These are phyloP conservation scores for Diplogasteroides magnus DNA, from an alignment of 1,140 invertebrate species.

Conservation along the genomic window DNA sequence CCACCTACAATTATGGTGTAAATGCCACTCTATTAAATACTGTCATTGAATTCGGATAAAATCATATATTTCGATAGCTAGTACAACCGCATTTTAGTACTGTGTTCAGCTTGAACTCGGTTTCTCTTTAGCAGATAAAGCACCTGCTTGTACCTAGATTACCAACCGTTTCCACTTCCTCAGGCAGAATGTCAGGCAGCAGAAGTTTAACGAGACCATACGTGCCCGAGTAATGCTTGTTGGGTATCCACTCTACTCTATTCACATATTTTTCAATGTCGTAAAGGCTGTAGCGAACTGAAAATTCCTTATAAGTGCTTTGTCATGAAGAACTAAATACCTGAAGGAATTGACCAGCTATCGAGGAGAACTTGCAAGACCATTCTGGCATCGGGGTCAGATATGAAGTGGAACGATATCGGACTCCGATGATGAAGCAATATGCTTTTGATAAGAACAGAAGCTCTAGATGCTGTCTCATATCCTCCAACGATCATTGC, in stretches of 20 bases:
- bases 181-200: slow-evolving; percentile 14
- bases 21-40: not conserved
- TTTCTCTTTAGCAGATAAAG: no score
- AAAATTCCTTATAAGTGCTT: not conserved
- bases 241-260: slow-evolving; percentile 12
- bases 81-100: no score
- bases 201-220: slow-evolving; percentile 11
- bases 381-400: not conserved
- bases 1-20: not conserved
- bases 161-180: slow-evolving; percentile 1
- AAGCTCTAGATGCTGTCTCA: not conserved
- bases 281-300: not conserved
- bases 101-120: no score
- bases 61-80: no score
- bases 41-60: not conserved
- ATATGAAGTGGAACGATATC: slow-evolving; percentile 3
- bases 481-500: slow-evolving; percentile 6
- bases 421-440: not conserved
- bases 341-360: slow-evolving; percentile 3
- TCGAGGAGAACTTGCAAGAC: not conserved
- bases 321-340: not conserved
- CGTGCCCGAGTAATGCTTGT: slow-evolving; percentile 13
- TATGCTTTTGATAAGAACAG: slow-evolving; percentile 7
- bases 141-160: not conserved
- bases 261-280: not conserved